Evolutionary conservation across 2,888 invertebrate species (phyloP).

Genomic region (Orthosia incerta): DNA sequence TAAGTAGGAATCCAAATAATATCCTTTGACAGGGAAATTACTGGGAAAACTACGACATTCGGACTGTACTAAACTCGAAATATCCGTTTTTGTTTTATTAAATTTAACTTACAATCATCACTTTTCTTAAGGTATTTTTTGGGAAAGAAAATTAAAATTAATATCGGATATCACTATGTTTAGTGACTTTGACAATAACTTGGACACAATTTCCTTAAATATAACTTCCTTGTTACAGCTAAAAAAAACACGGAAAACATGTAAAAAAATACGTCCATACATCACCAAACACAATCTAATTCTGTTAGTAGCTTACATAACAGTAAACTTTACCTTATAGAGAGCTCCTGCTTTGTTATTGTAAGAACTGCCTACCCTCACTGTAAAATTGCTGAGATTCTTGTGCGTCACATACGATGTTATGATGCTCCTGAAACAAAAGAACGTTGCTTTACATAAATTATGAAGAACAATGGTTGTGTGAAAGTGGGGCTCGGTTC

Average conservation of each 20-base stretch:
- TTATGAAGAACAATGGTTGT: constrained; percentile 18
- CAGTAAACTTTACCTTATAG: constrained; percentile 75
- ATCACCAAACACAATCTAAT: neutral
- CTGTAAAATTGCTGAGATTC: constrained; percentile 77
- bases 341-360: constrained; percentile 83
- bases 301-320: constrained; percentile 1
- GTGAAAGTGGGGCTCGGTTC: constrained; percentile 12
- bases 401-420: constrained; percentile 83
- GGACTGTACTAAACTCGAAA: too few relatives aligned
- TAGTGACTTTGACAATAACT: neutral
- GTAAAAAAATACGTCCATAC: neutral
- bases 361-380: constrained; percentile 84
- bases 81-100: too few relatives aligned
- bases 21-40: neutral
- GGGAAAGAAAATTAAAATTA: neutral
- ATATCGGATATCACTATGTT: neutral
- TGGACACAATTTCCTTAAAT: neutral
- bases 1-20: too few relatives aligned
- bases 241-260: neutral
- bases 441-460: constrained; percentile 30
- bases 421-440: constrained; percentile 77
- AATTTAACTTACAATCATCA: too few relatives aligned
- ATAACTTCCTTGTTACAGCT: neutral
- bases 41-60: too few relatives aligned
- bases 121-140: neutral